These are phyloP conservation scores for Chloroceryle aenea DNA, from an alignment of 2,113 vertebrate genomes.

Conservation along the genomic window DNA sequence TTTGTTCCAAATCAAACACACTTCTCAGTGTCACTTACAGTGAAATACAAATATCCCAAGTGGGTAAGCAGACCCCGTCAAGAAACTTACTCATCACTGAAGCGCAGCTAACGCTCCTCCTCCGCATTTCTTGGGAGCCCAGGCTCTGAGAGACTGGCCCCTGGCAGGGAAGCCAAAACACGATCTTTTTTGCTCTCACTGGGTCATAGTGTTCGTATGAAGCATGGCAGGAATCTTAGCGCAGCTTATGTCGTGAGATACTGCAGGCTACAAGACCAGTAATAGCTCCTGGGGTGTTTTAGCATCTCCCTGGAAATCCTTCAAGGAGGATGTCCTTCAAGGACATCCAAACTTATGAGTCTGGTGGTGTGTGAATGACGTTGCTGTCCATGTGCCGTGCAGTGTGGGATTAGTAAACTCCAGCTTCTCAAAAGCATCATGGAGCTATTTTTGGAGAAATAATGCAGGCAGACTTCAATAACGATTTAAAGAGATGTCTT, in stretches of 20 bases:
- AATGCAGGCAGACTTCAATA: background rate
- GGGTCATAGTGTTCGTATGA: background rate
- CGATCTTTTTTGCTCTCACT: background rate
- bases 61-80: background rate
- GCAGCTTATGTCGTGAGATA: background rate
- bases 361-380: background rate
- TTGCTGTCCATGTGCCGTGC: background rate
- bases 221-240: background rate
- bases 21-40: conserved; percentile 31
- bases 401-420: background rate
- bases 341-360: background rate
- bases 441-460: background rate
- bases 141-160: background rate
- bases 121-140: background rate
- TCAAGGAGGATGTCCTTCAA: too few species aligned
- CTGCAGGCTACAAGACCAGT: background rate
- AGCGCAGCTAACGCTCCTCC: background rate
- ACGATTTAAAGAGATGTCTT: background rate
- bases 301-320: background rate
- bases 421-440: background rate
- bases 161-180: background rate
- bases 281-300: background rate
- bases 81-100: background rate
- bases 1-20: conserved; percentile 47
- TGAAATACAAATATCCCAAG: conserved; percentile 14